Base-by-base conservation (phyloP, 1,140 invertebrate species). In the Drosophila albomicans region DNA sequence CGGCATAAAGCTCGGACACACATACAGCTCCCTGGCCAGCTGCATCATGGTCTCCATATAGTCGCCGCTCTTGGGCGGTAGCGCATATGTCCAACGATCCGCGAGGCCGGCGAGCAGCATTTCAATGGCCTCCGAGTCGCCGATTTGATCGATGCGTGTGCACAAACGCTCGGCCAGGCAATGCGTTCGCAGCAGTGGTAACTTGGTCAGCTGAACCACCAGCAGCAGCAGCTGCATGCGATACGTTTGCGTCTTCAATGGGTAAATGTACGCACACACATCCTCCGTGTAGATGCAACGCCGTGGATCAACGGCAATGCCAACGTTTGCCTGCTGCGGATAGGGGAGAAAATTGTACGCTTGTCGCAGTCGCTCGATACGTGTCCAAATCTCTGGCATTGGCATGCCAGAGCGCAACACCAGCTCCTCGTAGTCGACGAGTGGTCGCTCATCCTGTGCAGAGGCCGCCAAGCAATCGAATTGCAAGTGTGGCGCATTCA, bases 381-480 rank as follows among this genome's bases (percentile, higher is more conserved):
- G 93, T 20, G 95, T 91, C 95, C 95, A 96, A 28, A 96, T 91
- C 77, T 95, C 94, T 75, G 95, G 94, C 70, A 95, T 93, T 3
- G 95, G 95, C 62, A 96, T 85, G 64, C 94, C 94, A 4, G 95
- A 95, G 30, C 93, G 93, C 49, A 96, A 88, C 68, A 96, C 93
- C 4, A 94, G 79, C 84, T 96, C 95, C 91, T 96, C 95, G 84
- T 94, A 93, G 35, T 94, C 94, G 38, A 94, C 92, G n/a, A 95
- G 81, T 63, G 94, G 93, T 5, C 93, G 92, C 72, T 95, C 94
- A 58, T 94, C 93, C 11, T 93, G 86, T 15, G 87, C 91, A 35
- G 82, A 54, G 41, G 93, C 93, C 13, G 85, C 63, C 7, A 94
- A 71, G 64, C 92, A 93, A 2, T 93, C 93, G 20, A 91, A 69